phyloP scores from a whole-genome alignment of 1,140 invertebrate species.

The Pseudomyrmex cubaensis region DNA sequence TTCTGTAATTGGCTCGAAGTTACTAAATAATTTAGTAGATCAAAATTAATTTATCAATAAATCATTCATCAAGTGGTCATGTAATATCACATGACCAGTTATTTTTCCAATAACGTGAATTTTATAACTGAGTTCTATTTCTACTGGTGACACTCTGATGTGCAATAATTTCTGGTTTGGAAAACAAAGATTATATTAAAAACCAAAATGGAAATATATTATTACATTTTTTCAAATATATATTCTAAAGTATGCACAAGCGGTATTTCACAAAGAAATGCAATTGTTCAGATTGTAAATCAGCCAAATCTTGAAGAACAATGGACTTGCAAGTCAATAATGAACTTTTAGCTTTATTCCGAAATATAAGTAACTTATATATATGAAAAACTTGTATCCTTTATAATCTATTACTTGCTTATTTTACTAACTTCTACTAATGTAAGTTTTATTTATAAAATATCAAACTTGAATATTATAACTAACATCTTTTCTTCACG shows the following conservation, averaged over 20 bases:
- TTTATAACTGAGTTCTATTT: background rate
- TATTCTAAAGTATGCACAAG: too few relatives aligned
- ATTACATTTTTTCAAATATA: background rate
- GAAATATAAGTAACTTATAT: too few relatives aligned
- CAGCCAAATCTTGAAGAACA: slow-evolving; percentile 32
- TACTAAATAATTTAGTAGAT: too few relatives aligned
- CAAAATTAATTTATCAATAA: too few relatives aligned
- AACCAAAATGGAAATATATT: background rate
- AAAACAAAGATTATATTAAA: slow-evolving; percentile 8
- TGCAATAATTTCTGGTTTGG: background rate
- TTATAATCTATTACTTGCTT: too few relatives aligned
- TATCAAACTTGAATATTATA: too few relatives aligned
- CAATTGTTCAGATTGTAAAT: slow-evolving; percentile 7
- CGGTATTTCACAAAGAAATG: background rate
- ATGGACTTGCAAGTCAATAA: slow-evolving; percentile 40
- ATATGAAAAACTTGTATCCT: slow-evolving; percentile 4
- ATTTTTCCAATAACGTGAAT: slow-evolving; percentile 21
- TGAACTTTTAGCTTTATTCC: too few relatives aligned
- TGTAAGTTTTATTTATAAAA: too few relatives aligned
- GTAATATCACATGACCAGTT: background rate
- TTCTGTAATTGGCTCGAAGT: too few relatives aligned
- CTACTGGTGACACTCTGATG: slow-evolving; percentile 6
- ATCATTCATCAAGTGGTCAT: too few relatives aligned
- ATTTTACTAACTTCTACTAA: too few relatives aligned
- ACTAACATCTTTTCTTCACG: too few relatives aligned